These are phyloP conservation scores for Linhomoeus sp. DNA, from an alignment of 2,888 invertebrate genomes.

Conservation along the genomic window DNA sequence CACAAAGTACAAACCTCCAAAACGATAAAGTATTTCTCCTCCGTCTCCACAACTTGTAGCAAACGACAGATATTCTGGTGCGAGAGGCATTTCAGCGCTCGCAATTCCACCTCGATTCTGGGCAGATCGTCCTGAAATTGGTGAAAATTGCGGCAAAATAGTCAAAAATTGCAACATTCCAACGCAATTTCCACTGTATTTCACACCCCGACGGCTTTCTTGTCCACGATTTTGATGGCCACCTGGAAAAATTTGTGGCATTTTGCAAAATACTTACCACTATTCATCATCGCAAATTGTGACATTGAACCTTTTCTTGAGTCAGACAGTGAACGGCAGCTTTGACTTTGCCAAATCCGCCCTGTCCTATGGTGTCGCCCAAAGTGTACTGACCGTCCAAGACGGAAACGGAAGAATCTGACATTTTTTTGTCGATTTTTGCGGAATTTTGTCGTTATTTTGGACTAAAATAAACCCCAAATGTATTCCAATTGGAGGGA, in stretches of 20 bases:
- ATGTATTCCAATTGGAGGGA: too few species aligned
- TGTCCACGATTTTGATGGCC: conserved; percentile 63
- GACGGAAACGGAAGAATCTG: neutral
- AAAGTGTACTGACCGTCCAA: neutral
- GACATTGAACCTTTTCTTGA: neutral
- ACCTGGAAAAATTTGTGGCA: neutral
- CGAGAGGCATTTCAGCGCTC: conserved; percentile 40
- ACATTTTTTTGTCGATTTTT: too few species aligned
- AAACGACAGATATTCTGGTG: conserved; percentile 56
- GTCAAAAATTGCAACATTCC: too few species aligned
- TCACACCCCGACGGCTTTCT: conserved; percentile 42
- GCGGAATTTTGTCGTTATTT: too few species aligned
- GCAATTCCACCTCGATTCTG: conserved; percentile 19
- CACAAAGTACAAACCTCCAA: conserved; percentile 39
- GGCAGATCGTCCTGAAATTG: conserved; percentile 1
- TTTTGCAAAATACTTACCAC: too few species aligned
- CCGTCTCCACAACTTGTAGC: conserved; percentile 56
- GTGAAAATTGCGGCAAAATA: too few species aligned
- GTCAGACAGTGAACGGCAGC: neutral
- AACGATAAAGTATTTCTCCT: conserved; percentile 51
- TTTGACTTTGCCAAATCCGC: conserved; percentile 1
- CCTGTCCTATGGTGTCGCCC: neutral
- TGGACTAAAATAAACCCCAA: too few species aligned
- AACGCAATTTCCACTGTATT: too few species aligned
- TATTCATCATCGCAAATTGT: too few species aligned